These are phyloP conservation scores for Gobio gobio DNA, from an alignment of 2,113 vertebrate genomes.

Conservation along the genomic window DNA sequence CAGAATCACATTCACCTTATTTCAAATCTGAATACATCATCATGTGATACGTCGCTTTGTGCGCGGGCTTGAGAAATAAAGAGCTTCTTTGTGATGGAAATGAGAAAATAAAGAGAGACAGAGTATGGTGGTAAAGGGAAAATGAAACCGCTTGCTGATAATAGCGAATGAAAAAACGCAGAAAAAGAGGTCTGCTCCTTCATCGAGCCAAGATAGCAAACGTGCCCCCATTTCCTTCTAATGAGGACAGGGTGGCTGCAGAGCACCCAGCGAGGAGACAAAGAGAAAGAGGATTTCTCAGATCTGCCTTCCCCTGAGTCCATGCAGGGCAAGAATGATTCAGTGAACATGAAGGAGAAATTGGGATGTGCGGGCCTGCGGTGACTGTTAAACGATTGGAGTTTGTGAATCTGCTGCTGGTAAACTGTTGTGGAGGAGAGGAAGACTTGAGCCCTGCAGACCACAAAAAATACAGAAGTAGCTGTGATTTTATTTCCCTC, in stretches of 20 bases:
- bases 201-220: constrained; percentile 35
- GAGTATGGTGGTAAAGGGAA: not conserved
- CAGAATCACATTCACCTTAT: not conserved
- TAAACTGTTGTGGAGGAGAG: not conserved
- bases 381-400: constrained; percentile 6
- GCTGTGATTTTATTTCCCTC: not conserved
- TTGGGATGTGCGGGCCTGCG: not conserved
- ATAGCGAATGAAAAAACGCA: not conserved
- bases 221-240: constrained; percentile 46
- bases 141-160: constrained; percentile 35
- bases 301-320: constrained; percentile 9
- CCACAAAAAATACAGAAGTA: not conserved
- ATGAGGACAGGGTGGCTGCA: constrained; percentile 49
- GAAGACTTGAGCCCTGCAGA: not conserved
- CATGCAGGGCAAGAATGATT: not conserved
- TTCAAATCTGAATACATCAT: not conserved
- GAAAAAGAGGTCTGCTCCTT: constrained; percentile 25
- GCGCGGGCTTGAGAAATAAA: not conserved
- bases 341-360: constrained; percentile 17
- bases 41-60: not conserved
- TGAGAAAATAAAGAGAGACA: constrained; percentile 23
- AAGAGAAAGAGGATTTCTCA: constrained; percentile 28
- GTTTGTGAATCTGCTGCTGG: not conserved
- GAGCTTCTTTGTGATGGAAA: constrained; percentile 22
- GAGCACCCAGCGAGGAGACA: constrained; percentile 22